These are phyloP conservation scores for Cataglyphis livida DNA, from an alignment of 2,888 invertebrate genomes.

Conservation along the genomic window DNA sequence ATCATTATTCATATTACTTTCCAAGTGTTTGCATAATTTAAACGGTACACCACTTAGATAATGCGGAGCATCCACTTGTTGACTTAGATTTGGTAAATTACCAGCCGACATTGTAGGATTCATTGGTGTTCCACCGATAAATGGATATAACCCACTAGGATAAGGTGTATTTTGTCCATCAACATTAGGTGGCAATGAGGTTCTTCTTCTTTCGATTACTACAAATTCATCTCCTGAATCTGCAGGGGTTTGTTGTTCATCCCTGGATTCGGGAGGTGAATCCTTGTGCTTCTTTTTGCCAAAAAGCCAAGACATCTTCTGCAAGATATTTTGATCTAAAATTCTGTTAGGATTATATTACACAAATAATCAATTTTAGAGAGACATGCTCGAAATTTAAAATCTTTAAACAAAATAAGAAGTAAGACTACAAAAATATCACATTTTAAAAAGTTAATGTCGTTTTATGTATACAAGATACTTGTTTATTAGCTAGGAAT, in stretches of 20 bases:
- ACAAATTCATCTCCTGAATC: constrained; percentile 77
- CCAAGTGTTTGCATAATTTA: constrained; percentile 86
- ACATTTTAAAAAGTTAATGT: not conserved
- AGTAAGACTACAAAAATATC: not conserved
- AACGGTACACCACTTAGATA: constrained; percentile 88
- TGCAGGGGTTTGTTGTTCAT: constrained; percentile 58
- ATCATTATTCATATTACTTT: constrained; percentile 86
- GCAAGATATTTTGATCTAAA: constrained; percentile 25
- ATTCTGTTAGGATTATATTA: not conserved
- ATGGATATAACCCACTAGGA: constrained; percentile 77
- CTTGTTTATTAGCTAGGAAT: not conserved
- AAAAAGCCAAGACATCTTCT: constrained; percentile 84
- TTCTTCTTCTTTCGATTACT: constrained; percentile 74
- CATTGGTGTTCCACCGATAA: constrained; percentile 59
- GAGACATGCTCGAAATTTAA: not conserved
- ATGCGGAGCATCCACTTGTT: constrained; percentile 71
- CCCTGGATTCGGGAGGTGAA: constrained; percentile 78
- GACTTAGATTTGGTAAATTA: constrained; percentile 63
- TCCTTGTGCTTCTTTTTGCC: constrained; percentile 83
- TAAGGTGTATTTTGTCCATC: constrained; percentile 43
- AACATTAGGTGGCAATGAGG: constrained; percentile 54
- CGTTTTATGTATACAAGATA: not conserved
- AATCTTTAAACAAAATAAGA: not conserved
- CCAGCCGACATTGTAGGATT: constrained; percentile 63
- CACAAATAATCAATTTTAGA: not conserved